A percentile compares a stretch with the other conserved stretches of the same genome.
Conservation (phyloP, 2,113 vertebrate genomes). For the Agapornis roseicollis region DNA sequence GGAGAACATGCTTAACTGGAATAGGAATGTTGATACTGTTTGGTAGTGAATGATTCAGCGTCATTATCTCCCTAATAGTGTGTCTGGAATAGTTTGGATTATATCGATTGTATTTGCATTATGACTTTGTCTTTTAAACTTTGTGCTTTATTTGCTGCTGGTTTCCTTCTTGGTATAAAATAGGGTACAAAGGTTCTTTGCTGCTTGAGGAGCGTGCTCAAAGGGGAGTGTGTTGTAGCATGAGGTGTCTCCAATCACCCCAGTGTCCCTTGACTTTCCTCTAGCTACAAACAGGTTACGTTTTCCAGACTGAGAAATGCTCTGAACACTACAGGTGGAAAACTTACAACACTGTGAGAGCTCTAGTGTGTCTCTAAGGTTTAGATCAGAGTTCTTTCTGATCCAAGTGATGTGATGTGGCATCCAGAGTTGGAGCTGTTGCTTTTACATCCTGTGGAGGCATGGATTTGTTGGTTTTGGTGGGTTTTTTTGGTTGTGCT, state of each 20-base stretch:
- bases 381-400: neutral
- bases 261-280: accelerated
- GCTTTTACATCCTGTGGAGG: neutral
- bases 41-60: neutral
- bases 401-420: neutral
- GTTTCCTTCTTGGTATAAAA: neutral
- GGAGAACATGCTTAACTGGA: neutral
- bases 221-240: neutral
- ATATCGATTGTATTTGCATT: neutral
- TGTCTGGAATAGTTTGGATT: neutral
- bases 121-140: neutral
- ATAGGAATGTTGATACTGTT: neutral
- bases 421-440: neutral
- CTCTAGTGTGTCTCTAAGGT: neutral
- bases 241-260: neutral
- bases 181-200: neutral
- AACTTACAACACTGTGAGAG: neutral
- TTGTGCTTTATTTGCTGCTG: neutral
- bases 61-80: neutral
- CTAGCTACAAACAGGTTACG: neutral
- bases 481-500: neutral
- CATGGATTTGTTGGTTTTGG: neutral
- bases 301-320: neutral
- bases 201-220: neutral
- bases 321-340: neutral